Base-by-base conservation (phyloP, 1,140 invertebrate genomes). In the Leptinotarsa defecta region DNA sequence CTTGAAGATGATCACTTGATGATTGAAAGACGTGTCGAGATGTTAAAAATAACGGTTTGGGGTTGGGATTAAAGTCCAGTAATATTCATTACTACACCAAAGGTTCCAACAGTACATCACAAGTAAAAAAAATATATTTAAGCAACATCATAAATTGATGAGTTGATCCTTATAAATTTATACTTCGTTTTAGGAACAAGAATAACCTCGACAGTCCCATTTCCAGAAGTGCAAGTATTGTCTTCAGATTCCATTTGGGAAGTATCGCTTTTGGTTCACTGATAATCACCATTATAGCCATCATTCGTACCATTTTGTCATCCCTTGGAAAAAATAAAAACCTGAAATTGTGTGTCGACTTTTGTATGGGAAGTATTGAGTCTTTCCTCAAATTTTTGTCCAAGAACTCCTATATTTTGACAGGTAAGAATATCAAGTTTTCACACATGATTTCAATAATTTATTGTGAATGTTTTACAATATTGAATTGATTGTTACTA, bases 391-490 rank as follows among this genome's bases (percentile, higher is more conserved):
- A 91, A 82, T 94, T 89, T 81, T 86, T 95, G 24, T 92, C 90
- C 62, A 87, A 91, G 80, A 94, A 95, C 87, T 92, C 94, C 15
- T 95, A 93, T 83, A 93, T 95, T 77, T 92, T 93, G 89, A 92
- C 91, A 82, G 91, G 91, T 91, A 86, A 84, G 79, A 57, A 68
- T 57, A 67, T 20, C 13, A 5, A 43, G 2, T 57, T 57, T 19
- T 17, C 4, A 57, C 52, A 57, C 13, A 57, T 57, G 13, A 17
- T 57, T 57, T n/a, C 4, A 57, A 57, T 57, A n/a, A 57, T 57
- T 19, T n/a, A 3, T 8, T 11, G 34, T 43, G 2, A 11, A 43
- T 43, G 8, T 43, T 43, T 43, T 11, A 3, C 34, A 43, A 43
- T 1, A 43, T 43, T 43, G 2, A 0, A 43, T 43, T 43, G 34